Evolutionary conservation across 2,797 vertebrate genomes (phyloP), one percentile per base, ranked within the genome.

Genomic region (Hafferia zeledoni): DNA sequence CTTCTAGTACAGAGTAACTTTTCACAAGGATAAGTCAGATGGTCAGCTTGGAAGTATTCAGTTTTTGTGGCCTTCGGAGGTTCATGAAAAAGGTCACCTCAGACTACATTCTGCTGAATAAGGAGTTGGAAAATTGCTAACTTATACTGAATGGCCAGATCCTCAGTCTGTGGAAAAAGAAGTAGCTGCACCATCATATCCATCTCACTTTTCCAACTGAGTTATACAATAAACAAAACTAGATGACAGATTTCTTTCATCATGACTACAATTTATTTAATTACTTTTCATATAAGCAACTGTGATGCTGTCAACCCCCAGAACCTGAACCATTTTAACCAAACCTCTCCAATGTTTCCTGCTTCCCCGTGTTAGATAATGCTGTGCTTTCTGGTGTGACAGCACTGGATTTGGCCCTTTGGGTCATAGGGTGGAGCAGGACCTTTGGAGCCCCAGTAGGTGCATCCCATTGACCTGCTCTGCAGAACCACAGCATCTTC

Each of bases 1-100:
- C 93, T 96, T 94, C 95, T 94, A 93, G 88, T 79, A 90, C 95
- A 91, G 94, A 96, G 91, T 88, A 94, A 96, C 96, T 95, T 96
- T 94, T 96, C 94, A 95, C 77, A 88, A 81, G 82, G 89, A 17
- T 93, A 92, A 95, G 70, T 96, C 95, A 97, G 93, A 94, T 95
- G 94, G 95, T 92, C 93, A 96, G 85, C 87, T 93, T 67, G 85
- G 74, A 86, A 92, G 77, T 74, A 94, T 94, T 91, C 93, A 41
- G 77, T 74, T 94, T 95, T 85, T 90, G 67, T 74, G 91, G 80
- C 88, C 94, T 96, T 95, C 86, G 63, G 92, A 93, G 80, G 85
- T 93, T 95, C 2, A 0, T 64, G 87, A 68, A 94, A 96, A 96
- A 96, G 93, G 95, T 96, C 91, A 93, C 16, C 16, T 82, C 70